Conservation (phyloP, 92 coral and sea anemone species). For the Umimayanthus chanpuru region DNA sequence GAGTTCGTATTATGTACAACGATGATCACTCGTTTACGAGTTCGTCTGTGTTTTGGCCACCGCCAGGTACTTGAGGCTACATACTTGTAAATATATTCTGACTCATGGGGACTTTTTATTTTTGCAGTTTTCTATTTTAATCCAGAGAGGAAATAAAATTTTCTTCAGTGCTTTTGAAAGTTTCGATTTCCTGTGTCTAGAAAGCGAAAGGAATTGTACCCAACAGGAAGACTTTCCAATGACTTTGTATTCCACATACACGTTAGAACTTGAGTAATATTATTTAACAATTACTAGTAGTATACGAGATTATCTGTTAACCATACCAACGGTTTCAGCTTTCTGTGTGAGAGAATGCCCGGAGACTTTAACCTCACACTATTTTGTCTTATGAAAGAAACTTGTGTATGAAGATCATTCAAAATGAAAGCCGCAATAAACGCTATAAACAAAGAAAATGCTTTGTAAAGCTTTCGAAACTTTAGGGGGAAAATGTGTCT, state of each 20-base stretch:
- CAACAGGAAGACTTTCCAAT: not conserved
- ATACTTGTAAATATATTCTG: too few relatives aligned
- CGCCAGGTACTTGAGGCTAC: not conserved
- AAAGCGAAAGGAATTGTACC: not conserved
- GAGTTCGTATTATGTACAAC: too few relatives aligned
- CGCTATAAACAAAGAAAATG: too few relatives aligned
- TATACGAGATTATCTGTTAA: not conserved
- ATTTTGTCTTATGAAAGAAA: not conserved
- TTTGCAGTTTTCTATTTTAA: not conserved
- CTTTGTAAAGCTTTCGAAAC: too few relatives aligned
- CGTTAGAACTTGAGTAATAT: not conserved
- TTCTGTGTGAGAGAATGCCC: not conserved
- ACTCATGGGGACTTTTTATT: not conserved
- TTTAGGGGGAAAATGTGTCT: not conserved
- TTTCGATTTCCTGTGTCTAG: not conserved
- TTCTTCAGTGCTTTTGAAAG: too few relatives aligned
- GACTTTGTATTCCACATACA: not conserved
- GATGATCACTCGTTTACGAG: too few relatives aligned
- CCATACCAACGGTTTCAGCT: not conserved
- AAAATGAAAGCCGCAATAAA: not conserved
- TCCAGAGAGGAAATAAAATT: not conserved
- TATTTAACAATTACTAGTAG: not conserved
- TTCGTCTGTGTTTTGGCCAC: not conserved
- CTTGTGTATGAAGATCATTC: not conserved
- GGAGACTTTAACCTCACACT: not conserved